Base-by-base conservation (phyloP, 64 coral and sea anemone species). In the Platygyra sinensis region DNA sequence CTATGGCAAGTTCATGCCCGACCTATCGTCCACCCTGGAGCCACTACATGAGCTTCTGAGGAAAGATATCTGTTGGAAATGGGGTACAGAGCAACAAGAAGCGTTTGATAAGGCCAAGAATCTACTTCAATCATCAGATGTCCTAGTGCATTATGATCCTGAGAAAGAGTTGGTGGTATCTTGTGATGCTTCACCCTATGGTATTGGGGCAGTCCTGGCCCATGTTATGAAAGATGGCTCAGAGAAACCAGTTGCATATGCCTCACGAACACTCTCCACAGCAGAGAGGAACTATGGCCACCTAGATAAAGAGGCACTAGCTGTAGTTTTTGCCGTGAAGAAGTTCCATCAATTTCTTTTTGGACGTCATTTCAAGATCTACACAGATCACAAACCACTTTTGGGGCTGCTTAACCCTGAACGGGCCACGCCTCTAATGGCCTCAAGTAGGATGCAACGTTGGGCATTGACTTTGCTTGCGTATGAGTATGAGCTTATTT, bases 321-420 rank as follows among this genome's bases (percentile, higher is more conserved):
- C 74, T 22, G 36, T 76, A 38, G 36, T 76, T 46, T 76, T 42
- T 46, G 36, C 31, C 5, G 74, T 76, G 31, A 76, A 89, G 51
- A 89, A 89, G n/a, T 86, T 86, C 65, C 60, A 89, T 36, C 74
- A 89, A 52, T 89, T 67, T 79, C 82, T 32, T 72, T 27, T 73
- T 36, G 86, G 86, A 12, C 16, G 87, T n/a, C 57, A 89, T 52
- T 89, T 89, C 39, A 79, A 42, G 32, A 79, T 89, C 31, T 63
- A 79, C 62, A 89, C 87, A 12, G 75, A 89, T 52, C 87, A 89
- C 63, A 89, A 89, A 89, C 75, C 87, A 64, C 75, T 89, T 32
- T 87, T 36, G 24, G 69, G 69, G 28, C 57, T 87, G 28, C 30
- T 74, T 10, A 55, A 73, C 52, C 33, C 33, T 36, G 33, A 36